phyloP scores from a whole-genome alignment of 2,888 invertebrate species.

The Synanthedon andrenaeformis region DNA sequence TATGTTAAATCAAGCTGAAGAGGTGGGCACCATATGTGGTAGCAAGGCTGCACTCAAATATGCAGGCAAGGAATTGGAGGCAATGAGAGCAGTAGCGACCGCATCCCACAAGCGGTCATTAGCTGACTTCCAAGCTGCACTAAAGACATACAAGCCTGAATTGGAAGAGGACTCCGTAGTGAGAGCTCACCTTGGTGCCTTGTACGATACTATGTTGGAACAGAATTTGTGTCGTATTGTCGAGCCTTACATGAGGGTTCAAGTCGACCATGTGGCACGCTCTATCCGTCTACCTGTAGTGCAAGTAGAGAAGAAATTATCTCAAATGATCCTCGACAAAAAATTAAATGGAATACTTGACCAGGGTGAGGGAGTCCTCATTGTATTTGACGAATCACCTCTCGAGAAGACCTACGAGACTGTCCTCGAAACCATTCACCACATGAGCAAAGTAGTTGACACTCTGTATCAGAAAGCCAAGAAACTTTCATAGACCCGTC shows the following conservation, averaged over 20 bases:
- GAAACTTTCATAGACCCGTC: slow-evolving; percentile 84
- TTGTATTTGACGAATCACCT: slow-evolving; percentile 95
- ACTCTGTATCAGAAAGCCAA: slow-evolving; percentile 99
- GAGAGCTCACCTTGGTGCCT: slow-evolving; percentile 93
- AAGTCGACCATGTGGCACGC: slow-evolving; percentile 92
- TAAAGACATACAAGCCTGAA: slow-evolving; percentile 88
- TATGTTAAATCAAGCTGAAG: slow-evolving; percentile 96
- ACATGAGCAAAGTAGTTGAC: slow-evolving; percentile 99
- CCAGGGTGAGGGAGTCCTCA: slow-evolving; percentile 97
- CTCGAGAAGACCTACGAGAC: slow-evolving; percentile 98
- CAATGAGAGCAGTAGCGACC: slow-evolving; percentile 97
- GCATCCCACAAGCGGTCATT: slow-evolving; percentile 97
- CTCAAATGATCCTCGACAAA: slow-evolving; percentile 99
- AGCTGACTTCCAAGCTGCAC: slow-evolving; percentile 93
- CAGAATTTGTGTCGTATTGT: slow-evolving; percentile 99
- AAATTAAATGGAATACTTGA: slow-evolving; percentile 97
- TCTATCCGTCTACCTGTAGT: slow-evolving; percentile 88
- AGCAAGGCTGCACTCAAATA: slow-evolving; percentile 98
- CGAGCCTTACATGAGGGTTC: slow-evolving; percentile 97
- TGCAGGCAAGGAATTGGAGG: slow-evolving; percentile 94
- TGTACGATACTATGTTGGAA: slow-evolving; percentile 99
- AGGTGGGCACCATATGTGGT: slow-evolving; percentile 93
- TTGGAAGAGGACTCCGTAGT: slow-evolving; percentile 97
- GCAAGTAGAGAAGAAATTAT: slow-evolving; percentile 98
- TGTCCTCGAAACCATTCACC: slow-evolving; percentile 96